Percentiles rank a stretch among this genome's conserved stretches.
These are phyloP conservation scores for Alitta virens DNA, from an alignment of 2,888 invertebrate genomes.

Conservation along the genomic window DNA sequence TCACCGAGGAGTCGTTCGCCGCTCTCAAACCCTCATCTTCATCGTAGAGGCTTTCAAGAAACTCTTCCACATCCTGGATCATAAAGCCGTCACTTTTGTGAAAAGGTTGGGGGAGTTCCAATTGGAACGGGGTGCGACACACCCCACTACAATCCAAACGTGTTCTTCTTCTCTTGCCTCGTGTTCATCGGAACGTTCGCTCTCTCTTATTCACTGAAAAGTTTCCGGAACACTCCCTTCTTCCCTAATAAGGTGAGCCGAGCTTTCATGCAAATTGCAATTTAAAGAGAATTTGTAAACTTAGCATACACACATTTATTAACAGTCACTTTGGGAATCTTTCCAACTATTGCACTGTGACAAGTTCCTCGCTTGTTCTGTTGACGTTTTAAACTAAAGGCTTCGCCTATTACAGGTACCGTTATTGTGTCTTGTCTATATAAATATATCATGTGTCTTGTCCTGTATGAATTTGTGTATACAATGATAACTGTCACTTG, in stretches of 20 bases:
- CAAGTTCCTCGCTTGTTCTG: no score
- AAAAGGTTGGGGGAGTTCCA: constrained; percentile 11
- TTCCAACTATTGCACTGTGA: no score
- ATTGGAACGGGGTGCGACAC: constrained; percentile 25
- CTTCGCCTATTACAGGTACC: no score
- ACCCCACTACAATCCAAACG: constrained; percentile 63
- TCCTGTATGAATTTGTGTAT: no score
- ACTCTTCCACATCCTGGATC: constrained; percentile 65
- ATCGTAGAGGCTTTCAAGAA: constrained; percentile 97
- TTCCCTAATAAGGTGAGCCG: constrained; percentile 88
- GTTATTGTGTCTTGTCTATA: no score
- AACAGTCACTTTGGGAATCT: no score
- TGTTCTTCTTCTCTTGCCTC: constrained; percentile 91
- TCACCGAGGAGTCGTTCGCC: constrained; percentile 98
- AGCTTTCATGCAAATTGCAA: no score
- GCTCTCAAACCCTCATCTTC: constrained; percentile 97
- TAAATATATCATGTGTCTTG: no score
- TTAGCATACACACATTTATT: background rate
- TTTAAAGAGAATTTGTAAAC: no score
- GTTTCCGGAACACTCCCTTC: constrained; percentile 87
- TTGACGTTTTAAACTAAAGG: no score
- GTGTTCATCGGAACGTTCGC: constrained; percentile 89
- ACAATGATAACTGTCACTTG: no score
- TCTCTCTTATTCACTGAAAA: constrained; percentile 83
- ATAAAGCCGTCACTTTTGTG: constrained; percentile 27